A percentile compares a stretch with the other conserved stretches of the same genome.
Evolutionary conservation across 2,113 vertebrate genomes (phyloP).

Genomic region (Cynoglossus semilaevis): DNA sequence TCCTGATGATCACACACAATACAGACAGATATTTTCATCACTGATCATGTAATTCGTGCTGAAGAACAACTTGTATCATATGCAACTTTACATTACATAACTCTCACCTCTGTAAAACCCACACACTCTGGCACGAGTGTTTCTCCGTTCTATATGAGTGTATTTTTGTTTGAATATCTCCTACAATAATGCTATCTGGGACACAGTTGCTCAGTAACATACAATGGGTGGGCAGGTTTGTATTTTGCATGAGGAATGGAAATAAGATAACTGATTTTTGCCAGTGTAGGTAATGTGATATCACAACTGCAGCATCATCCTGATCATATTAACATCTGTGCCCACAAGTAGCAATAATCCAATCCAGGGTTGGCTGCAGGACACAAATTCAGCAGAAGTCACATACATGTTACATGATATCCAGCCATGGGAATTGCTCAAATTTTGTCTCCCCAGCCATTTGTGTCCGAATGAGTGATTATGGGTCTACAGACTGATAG

Average conservation of each 20-base stretch:
- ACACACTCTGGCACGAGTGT: slow-evolving; percentile 53
- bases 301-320: slow-evolving; percentile 39
- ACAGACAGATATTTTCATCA: slow-evolving; percentile 34
- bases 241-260: slow-evolving; percentile 48
- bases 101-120: slow-evolving; percentile 46
- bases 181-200: slow-evolving; percentile 51
- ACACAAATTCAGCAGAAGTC: slow-evolving; percentile 59
- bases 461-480: slow-evolving; percentile 57
- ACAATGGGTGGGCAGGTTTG: slow-evolving; percentile 40
- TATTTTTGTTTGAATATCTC: slow-evolving; percentile 60
- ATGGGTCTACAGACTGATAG: slow-evolving; percentile 31
- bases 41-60: slow-evolving; percentile 21
- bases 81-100: slow-evolving; percentile 62
- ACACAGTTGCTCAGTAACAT: slow-evolving; percentile 69
- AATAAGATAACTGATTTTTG: slow-evolving; percentile 56
- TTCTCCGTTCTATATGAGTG: slow-evolving; percentile 46
- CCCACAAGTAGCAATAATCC: slow-evolving; percentile 45
- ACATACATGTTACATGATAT: slow-evolving; percentile 53
- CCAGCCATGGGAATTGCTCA: slow-evolving; percentile 53
- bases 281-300: slow-evolving; percentile 51
- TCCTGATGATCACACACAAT: slow-evolving; percentile 68
- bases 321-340: slow-evolving; percentile 57
- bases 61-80: slow-evolving; percentile 23
- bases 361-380: slow-evolving; percentile 48
- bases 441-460: slow-evolving; percentile 49